Conservation (phyloP, 2,888 invertebrate species). For the Mechanitis mazaeus region DNA sequence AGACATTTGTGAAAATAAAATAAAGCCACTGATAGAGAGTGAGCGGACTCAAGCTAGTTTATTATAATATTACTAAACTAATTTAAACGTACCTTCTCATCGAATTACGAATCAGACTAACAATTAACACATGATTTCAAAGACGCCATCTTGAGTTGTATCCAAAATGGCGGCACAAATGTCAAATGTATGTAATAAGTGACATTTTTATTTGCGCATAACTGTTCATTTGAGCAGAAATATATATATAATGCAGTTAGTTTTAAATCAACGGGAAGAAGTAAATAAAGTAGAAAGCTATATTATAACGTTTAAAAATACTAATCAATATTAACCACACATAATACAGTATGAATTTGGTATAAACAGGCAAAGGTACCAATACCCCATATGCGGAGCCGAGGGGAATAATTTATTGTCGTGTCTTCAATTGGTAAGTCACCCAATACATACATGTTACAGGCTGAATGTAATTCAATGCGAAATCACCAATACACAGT, state of each 20-base stretch:
- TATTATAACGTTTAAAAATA: no score
- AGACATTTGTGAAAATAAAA: conserved; percentile 24
- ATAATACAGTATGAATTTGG: no score
- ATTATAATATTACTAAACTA: conserved; percentile 14
- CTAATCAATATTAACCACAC: no score
- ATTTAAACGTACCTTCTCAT: conserved; percentile 23
- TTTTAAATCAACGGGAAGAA: no score
- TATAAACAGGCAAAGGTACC: no score
- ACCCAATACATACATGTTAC: no score
- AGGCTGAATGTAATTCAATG: conserved; percentile 23
- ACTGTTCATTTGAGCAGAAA: neutral
- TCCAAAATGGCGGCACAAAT: conserved; percentile 2
- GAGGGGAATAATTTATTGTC: no score
- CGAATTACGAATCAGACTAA: conserved; percentile 25
- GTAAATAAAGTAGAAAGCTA: no score
- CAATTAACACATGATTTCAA: neutral
- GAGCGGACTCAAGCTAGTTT: conserved; percentile 28
- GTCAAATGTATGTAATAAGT: no score
- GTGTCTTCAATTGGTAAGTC: no score
- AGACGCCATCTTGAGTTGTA: conserved; percentile 1
- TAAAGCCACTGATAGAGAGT: conserved; percentile 27
- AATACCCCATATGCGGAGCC: no score
- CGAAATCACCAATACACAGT: conserved; percentile 24
- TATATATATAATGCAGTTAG: no score
- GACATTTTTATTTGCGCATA: conserved; percentile 6